These are phyloP conservation scores for Beris morrisii DNA, from an alignment of 2,888 invertebrate species.

Conservation along the genomic window DNA sequence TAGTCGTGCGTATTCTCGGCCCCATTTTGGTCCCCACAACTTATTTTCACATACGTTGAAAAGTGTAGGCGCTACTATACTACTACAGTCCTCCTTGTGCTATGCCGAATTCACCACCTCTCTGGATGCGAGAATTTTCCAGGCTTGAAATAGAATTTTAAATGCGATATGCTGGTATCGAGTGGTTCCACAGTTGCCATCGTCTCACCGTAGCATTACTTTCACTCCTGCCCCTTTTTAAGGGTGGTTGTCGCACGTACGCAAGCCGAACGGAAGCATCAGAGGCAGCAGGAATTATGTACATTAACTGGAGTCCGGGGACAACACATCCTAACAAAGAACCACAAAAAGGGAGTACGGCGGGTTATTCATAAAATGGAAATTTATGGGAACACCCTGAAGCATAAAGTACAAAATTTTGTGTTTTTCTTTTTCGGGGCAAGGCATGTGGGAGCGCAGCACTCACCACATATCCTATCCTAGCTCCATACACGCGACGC, in stretches of 20 bases:
- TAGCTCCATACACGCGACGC: no score
- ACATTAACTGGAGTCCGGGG: conserved; percentile 10
- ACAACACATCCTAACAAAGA: conserved; percentile 3
- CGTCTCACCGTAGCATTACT: no score
- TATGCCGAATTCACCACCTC: not conserved
- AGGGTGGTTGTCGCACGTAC: no score
- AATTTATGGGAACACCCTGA: conserved; percentile 22
- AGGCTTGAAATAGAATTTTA: conserved; percentile 10
- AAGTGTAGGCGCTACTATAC: no score
- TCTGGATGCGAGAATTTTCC: conserved; percentile 2
- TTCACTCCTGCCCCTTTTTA: no score
- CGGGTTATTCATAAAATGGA: conserved; percentile 20
- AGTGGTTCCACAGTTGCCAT: no score
- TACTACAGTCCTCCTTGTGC: no score
- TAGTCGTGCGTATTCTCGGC: no score
- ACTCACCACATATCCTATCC: no score
- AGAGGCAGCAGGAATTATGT: not conserved
- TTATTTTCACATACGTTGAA: not conserved
- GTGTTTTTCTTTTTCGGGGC: no score
- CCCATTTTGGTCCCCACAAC: not conserved
- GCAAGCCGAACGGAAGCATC: not conserved
- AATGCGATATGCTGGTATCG: not conserved
- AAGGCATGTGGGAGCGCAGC: no score
- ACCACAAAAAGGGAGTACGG: conserved; percentile 1
- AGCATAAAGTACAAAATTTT: conserved; percentile 10